Conservation (phyloP, 2,113 vertebrate species). For the Burhinus bistriatus region DNA sequence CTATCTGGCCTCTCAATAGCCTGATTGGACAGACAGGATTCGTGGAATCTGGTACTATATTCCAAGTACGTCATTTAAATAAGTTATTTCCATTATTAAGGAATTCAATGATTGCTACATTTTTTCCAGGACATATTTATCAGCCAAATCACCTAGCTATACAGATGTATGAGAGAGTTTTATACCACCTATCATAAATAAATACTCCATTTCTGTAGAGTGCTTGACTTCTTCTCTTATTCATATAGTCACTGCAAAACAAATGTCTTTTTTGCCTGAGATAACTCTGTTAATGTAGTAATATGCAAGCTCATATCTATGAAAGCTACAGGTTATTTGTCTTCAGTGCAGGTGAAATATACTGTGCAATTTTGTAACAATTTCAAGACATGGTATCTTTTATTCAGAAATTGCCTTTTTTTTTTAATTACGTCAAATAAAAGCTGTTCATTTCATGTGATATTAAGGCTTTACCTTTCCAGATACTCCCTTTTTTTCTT, state of each 20-base stretch:
- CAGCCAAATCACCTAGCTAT: not conserved
- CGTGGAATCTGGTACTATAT: not conserved
- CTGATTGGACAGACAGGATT: not conserved
- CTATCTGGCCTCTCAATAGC: not conserved
- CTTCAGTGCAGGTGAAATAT: not conserved
- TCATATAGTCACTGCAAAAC: not conserved
- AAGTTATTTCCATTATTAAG: slow-evolving; percentile 5
- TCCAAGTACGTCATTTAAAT: not conserved
- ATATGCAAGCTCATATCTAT: not conserved
- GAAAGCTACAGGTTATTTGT: slow-evolving; percentile 6
- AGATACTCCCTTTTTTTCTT: not conserved
- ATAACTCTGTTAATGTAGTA: not conserved
- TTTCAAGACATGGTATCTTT: not conserved
- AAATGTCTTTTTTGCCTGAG: not conserved
- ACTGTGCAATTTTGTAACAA: not conserved
- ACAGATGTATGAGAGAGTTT: not conserved
- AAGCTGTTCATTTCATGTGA: not conserved
- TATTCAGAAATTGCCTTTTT: not conserved
- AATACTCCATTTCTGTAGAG: not conserved
- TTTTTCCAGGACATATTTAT: not conserved
- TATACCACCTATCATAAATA: not conserved
- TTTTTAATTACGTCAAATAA: not conserved
- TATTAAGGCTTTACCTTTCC: not conserved
- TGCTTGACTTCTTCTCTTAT: not conserved
- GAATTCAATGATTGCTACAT: not conserved